Percentiles rank a stretch among this genome's conserved stretches.
phyloP scores from a whole-genome alignment of 2,113 vertebrate genomes.

The Alaudala cheleensis region DNA sequence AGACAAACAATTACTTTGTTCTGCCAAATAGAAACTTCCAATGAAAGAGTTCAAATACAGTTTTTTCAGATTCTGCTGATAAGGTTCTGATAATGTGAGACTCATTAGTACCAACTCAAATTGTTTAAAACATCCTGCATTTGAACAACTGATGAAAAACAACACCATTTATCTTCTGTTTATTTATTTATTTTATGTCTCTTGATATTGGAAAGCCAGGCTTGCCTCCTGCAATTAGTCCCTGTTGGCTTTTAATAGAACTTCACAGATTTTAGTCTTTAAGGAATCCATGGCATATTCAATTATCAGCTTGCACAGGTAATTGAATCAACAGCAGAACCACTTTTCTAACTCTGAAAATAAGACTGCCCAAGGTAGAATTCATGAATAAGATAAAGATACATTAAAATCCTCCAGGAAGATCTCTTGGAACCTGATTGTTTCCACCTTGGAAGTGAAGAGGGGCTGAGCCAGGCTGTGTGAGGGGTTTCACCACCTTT shows the following conservation, averaged over 20 bases:
- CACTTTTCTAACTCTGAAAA: not conserved
- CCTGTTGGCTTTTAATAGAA: not conserved
- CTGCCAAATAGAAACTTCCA: not conserved
- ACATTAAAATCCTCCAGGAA: not conserved
- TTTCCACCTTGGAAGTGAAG: not conserved
- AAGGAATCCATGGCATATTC: not conserved
- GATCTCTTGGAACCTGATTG: not conserved
- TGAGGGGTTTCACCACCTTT: not conserved
- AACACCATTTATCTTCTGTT: not conserved
- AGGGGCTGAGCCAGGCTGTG: not conserved
- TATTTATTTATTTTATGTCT: not conserved
- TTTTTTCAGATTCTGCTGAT: not conserved
- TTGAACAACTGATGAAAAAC: not conserved
- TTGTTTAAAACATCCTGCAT: not conserved
- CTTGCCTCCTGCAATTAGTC: not conserved
- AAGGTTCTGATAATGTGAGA: not conserved
- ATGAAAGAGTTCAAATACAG: not conserved
- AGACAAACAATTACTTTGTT: slow-evolving; percentile 9
- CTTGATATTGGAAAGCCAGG: not conserved
- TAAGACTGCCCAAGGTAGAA: not conserved
- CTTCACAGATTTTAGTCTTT: not conserved
- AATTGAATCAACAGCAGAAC: not conserved
- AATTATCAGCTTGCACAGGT: not conserved
- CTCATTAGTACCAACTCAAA: not conserved
- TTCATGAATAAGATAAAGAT: not conserved